Conservation (phyloP, 2,797 vertebrate genomes). For the Bradypus variegatus region DNA sequence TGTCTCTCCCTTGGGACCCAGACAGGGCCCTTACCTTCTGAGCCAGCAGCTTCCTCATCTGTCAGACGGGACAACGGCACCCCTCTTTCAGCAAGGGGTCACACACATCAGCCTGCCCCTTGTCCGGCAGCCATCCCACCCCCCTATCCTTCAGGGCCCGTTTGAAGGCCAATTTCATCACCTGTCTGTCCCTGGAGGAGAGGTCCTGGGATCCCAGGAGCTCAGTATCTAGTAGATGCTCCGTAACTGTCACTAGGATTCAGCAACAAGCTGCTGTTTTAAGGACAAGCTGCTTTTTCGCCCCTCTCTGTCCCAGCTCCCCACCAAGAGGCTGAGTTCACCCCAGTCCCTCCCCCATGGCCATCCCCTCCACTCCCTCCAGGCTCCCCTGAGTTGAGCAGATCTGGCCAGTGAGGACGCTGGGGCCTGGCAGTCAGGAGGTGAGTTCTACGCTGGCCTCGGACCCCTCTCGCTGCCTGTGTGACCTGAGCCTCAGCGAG, state of each 20-base stretch:
- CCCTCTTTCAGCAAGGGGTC: background rate
- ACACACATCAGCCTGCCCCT: background rate
- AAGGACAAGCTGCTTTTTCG: background rate
- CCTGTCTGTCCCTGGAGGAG: background rate
- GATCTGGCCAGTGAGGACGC: background rate
- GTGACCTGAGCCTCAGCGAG: background rate
- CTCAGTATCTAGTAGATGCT: background rate
- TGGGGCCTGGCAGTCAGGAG: background rate
- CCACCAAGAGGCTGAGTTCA: too few species aligned
- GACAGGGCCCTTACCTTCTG: background rate
- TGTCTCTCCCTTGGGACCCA: background rate
- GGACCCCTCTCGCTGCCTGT: background rate
- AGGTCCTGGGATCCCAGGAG: background rate
- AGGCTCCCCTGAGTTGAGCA: background rate
- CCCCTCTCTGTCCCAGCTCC: background rate
- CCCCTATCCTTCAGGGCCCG: background rate
- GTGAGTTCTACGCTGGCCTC: background rate
- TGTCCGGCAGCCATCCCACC: background rate
- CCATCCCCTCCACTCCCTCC: background rate
- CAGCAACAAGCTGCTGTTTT: conserved; percentile 31
- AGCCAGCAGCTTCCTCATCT: background rate
- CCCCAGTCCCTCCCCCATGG: accelerated
- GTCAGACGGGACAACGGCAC: background rate
- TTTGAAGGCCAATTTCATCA: background rate
- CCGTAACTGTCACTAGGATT: background rate